Conservation (phyloP, 2,113 vertebrate genomes). For the Lonchura striata region DNA sequence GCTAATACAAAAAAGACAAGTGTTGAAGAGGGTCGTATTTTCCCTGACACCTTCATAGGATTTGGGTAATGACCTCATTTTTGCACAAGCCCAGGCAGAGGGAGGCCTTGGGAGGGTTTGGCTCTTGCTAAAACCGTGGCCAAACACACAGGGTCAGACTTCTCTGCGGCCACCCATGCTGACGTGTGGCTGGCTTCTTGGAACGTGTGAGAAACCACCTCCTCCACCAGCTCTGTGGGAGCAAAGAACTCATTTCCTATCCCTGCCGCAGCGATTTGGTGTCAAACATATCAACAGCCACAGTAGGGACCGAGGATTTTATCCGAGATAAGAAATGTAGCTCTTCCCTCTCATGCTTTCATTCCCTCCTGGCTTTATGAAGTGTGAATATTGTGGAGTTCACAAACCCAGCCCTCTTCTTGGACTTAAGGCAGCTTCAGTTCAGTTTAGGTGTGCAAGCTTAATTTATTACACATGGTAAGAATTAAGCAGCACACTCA, state of each 20-base stretch:
- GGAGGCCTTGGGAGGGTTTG: neutral
- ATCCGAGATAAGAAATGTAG: neutral
- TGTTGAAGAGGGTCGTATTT: neutral
- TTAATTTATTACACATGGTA: neutral
- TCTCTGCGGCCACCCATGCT: neutral
- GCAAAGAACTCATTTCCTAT: neutral
- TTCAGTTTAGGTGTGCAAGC: neutral
- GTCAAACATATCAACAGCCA: neutral
- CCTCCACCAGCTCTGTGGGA: neutral
- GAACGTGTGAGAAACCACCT: fast-evolving
- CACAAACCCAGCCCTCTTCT: neutral
- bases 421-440: neutral
- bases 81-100: neutral
- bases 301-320: neutral
- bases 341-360: neutral
- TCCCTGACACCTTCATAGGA: neutral
- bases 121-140: fast-evolving
- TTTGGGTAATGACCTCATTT: neutral
- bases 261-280: neutral
- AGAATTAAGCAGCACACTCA: neutral
- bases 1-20: neutral
- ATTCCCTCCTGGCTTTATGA: neutral
- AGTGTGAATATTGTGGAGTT: neutral
- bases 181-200: neutral
- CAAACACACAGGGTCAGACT: neutral